Conservation (phyloP, 2,113 vertebrate species). For the Caranx melampygus region DNA sequence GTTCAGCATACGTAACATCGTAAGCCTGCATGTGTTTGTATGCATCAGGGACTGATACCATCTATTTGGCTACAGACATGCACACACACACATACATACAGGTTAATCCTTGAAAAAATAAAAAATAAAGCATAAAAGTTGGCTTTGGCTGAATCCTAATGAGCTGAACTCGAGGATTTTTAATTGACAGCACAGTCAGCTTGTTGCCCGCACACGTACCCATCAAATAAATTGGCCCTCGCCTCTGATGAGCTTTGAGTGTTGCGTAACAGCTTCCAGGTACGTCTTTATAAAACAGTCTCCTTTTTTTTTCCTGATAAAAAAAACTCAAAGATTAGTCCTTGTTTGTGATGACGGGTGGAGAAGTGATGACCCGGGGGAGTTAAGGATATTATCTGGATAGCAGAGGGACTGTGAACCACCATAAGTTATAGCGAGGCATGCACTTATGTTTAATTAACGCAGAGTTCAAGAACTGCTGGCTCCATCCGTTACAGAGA, state of each 20-base stretch:
- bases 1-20: no score
- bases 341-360: conserved; percentile 49
- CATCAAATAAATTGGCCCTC: conserved; percentile 47
- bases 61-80: neutral
- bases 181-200: conserved; percentile 73
- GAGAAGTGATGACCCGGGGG: conserved; percentile 47
- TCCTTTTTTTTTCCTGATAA: conserved; percentile 12
- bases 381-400: conserved; percentile 56
- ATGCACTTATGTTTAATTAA: conserved; percentile 81
- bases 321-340: conserved; percentile 33
- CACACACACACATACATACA: neutral
- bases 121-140: conserved; percentile 54
- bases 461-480: conserved; percentile 71
- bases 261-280: conserved; percentile 52
- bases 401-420: conserved; percentile 38
- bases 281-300: conserved; percentile 31
- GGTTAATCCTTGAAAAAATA: conserved; percentile 25
- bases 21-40: neutral
- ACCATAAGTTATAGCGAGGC: conserved; percentile 57
- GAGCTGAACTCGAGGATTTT: conserved; percentile 65
- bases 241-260: conserved; percentile 41
- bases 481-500: conserved; percentile 68
- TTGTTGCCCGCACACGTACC: conserved; percentile 33
- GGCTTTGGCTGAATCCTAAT: conserved; percentile 62
- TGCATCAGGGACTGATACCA: neutral